A percentile compares a stretch with the other conserved stretches of the same genome.
phyloP scores from a whole-genome alignment of 1,140 invertebrate genomes.

The Caenorhabditis remanei region DNA sequence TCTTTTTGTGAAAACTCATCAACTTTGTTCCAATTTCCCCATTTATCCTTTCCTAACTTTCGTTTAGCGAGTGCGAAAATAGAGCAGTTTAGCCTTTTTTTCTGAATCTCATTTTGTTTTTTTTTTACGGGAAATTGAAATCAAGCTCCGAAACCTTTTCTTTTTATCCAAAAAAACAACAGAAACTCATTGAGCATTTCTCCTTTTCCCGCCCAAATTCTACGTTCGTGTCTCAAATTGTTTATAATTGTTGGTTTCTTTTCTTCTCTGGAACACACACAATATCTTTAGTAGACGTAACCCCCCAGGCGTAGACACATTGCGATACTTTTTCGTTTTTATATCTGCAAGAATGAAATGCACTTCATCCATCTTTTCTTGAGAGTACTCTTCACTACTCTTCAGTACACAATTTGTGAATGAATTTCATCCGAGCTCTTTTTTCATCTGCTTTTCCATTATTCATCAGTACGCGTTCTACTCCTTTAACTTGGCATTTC shows the following conservation, averaged over 20 bases:
- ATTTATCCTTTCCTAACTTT: background rate
- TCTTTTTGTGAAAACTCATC: background rate
- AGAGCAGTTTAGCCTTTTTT: background rate
- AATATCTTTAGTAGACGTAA: background rate
- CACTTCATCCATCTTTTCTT: background rate
- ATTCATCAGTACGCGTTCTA: too few relatives aligned
- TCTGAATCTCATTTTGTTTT: background rate
- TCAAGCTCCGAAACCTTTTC: background rate
- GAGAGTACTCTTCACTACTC: background rate
- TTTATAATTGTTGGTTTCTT: background rate
- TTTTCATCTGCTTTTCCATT: too few relatives aligned
- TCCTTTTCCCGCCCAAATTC: background rate
- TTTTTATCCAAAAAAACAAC: background rate
- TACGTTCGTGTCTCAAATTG: background rate
- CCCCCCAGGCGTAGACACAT: too few relatives aligned
- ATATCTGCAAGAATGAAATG: too few relatives aligned
- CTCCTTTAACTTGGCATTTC: too few relatives aligned
- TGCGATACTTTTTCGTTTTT: too few relatives aligned
- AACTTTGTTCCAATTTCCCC: slow-evolving; percentile 15
- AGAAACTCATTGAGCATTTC: background rate
- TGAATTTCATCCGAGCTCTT: too few relatives aligned
- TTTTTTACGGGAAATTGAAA: background rate
- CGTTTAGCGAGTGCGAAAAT: background rate
- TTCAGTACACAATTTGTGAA: background rate
- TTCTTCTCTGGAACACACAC: background rate